Evolutionary conservation across 2,113 vertebrate species (phyloP).

Genomic region (Phrynocephalus versicolor): DNA sequence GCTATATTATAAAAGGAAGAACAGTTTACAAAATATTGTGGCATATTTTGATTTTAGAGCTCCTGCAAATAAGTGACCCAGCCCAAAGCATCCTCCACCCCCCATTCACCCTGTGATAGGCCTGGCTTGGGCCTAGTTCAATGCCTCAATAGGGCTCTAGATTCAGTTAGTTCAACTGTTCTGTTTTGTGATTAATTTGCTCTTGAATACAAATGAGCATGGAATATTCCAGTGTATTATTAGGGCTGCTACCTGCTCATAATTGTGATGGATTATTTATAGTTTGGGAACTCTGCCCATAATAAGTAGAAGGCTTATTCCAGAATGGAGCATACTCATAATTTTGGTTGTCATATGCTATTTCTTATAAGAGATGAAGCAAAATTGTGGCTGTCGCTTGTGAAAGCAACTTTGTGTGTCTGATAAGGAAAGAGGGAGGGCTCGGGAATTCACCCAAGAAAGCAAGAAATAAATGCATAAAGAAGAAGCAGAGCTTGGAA

Average conservation of each 20-base stretch:
- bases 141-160: neutral
- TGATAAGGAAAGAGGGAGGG: neutral
- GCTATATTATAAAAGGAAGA: no score
- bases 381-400: neutral
- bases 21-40: no score
- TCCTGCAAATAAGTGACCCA: no score
- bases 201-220: neutral
- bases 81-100: no score
- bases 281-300: neutral
- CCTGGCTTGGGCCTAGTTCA: no score
- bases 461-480: neutral
- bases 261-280: conserved; percentile 3
- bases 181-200: neutral
- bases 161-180: neutral
- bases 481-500: neutral
- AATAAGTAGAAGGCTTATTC: neutral
- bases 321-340: neutral
- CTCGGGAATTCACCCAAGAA: no score
- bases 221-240: neutral
- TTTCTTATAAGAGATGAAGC: neutral
- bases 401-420: neutral
- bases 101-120: no score
- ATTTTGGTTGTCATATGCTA: neutral
- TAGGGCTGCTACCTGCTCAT: neutral
- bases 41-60: no score